A percentile compares a stretch with the other conserved stretches of the same genome.
Evolutionary conservation across 1,140 invertebrate genomes (phyloP).

Genomic region (Anthonomus grandis): DNA sequence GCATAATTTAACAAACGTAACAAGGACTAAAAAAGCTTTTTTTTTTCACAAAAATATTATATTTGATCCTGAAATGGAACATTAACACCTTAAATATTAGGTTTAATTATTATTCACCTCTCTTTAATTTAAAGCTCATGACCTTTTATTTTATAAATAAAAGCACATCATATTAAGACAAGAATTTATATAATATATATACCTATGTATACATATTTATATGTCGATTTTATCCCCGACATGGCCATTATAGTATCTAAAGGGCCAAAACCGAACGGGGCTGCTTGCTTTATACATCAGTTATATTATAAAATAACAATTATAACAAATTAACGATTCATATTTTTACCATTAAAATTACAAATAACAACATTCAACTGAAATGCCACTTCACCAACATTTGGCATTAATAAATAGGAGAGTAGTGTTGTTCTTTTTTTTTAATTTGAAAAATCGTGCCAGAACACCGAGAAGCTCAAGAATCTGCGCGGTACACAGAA

Average conservation of each 20-base stretch:
- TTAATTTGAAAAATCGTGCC: conserved; percentile 26
- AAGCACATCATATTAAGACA: conserved; percentile 40
- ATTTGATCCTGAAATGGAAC: conserved; percentile 44
- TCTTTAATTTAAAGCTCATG: conserved; percentile 46
- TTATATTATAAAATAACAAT: conserved; percentile 46
- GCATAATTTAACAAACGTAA: conserved; percentile 30
- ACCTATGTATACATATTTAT: too few species aligned
- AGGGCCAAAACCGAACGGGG: conserved; percentile 16
- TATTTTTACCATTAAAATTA: conserved; percentile 41
- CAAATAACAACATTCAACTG: conserved; percentile 48
- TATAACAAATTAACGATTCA: conserved; percentile 47
- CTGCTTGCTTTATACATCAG: conserved; percentile 27
- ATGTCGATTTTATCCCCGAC: conserved; percentile 9
- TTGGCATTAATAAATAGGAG: conserved; percentile 42
- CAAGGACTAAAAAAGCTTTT: conserved; percentile 40
- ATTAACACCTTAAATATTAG: conserved; percentile 40
- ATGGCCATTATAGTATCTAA: conserved; percentile 16
- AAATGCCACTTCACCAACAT: conserved; percentile 43
- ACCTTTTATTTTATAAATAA: conserved; percentile 46
- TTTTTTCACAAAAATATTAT: conserved; percentile 44
- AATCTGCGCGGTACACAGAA: conserved; percentile 22
- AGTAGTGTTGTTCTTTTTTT: conserved; percentile 29
- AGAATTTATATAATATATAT: conserved; percentile 38
- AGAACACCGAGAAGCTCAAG: conserved; percentile 24
- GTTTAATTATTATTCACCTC: conserved; percentile 42